These are phyloP conservation scores for Stratiolaelaps scimitus DNA, from an alignment of 1,140 invertebrate species.

Conservation along the genomic window DNA sequence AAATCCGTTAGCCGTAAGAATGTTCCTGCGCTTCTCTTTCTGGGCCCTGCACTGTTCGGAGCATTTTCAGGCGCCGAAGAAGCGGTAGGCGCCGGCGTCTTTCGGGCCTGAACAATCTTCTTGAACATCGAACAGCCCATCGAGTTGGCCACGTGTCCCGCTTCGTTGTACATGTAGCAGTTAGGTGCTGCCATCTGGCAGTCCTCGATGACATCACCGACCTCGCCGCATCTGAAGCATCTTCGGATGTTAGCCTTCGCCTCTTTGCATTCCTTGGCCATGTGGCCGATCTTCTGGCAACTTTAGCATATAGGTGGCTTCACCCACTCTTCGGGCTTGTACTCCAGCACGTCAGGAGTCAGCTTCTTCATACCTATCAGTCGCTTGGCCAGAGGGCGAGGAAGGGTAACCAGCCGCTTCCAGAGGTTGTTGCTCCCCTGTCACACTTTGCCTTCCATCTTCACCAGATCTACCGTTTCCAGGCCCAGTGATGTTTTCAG, in stretches of 20 bases:
- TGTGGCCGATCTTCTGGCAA: slow-evolving; percentile 8
- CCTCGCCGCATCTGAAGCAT: background rate
- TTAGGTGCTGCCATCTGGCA: background rate
- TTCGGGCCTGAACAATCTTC: no score
- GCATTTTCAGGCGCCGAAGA: background rate
- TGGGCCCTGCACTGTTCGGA: background rate
- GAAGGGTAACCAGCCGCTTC: background rate
- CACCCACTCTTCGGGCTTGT: background rate
- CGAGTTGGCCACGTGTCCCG: background rate
- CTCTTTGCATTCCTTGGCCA: background rate
- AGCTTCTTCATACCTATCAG: background rate
- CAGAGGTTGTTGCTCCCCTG: background rate
- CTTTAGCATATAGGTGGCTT: no score
- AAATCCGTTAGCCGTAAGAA: background rate
- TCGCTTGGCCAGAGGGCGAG: background rate
- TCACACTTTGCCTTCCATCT: background rate
- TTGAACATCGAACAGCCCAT: background rate
- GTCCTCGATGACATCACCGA: background rate
- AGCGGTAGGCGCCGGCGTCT: background rate
- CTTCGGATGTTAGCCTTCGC: background rate
- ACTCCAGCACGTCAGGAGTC: background rate
- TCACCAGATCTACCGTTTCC: background rate
- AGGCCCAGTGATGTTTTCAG: background rate
- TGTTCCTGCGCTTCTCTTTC: background rate
- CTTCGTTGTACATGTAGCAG: background rate